Percentiles rank a stretch among this genome's conserved stretches.
Conservation (phyloP, 2,888 invertebrate genomes). For the Macrosiphum euphorbiae region DNA sequence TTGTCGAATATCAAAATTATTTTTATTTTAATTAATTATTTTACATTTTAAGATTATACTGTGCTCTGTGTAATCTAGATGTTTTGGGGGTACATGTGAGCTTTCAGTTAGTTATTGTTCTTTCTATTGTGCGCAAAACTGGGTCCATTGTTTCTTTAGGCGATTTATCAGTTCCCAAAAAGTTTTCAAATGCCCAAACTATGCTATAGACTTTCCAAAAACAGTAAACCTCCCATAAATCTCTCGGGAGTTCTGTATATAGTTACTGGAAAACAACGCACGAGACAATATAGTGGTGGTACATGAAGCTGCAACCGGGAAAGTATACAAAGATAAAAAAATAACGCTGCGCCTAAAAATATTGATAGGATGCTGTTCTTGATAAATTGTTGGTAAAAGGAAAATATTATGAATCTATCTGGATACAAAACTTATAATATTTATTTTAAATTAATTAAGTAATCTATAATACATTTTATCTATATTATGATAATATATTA, state of each 20-base stretch:
- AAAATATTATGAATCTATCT: not conserved
- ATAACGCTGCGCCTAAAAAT: not conserved
- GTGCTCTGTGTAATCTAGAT: conserved; percentile 15
- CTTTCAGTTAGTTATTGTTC: conserved; percentile 47
- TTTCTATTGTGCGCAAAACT: conserved; percentile 36
- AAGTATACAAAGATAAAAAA: conserved; percentile 40
- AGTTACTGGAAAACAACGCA: conserved; percentile 29
- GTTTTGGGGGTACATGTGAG: not conserved
- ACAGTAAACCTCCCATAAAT: conserved; percentile 56
- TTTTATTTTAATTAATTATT: conserved; percentile 23
- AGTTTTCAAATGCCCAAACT: conserved; percentile 55
- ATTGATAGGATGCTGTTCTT: not conserved
- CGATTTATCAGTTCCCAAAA: conserved; percentile 58
- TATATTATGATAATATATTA: no score
- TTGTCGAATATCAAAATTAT: not conserved
- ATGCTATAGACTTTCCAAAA: conserved; percentile 47
- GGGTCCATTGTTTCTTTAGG: conserved; percentile 40
- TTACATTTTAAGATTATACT: conserved; percentile 9
- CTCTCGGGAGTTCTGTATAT: conserved; percentile 11
- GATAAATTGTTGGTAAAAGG: not conserved
- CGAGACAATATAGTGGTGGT: conserved; percentile 13
- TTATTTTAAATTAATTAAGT: not conserved
- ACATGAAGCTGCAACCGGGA: not conserved
- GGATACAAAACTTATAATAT: not conserved
- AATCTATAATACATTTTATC: not conserved